A percentile compares a stretch with the other conserved stretches of the same genome.
These are phyloP conservation scores for Prunella strophiata DNA, from an alignment of 2,797 vertebrate genomes.

Conservation along the genomic window DNA sequence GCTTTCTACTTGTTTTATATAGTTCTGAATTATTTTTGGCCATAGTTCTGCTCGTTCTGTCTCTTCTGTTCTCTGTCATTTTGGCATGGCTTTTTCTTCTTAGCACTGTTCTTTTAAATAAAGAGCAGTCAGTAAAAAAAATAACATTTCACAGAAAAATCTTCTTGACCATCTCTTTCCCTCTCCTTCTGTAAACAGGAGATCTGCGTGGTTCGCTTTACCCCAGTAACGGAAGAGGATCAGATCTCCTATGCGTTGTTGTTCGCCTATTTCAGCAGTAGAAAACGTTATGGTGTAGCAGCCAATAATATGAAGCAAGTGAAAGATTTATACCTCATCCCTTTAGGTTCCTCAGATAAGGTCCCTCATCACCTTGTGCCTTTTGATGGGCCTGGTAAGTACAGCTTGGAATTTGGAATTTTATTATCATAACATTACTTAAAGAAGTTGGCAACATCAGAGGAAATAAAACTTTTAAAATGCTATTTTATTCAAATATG, in stretches of 20 bases:
- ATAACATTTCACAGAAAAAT: background rate
- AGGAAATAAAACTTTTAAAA: background rate
- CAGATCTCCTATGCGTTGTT: slow-evolving; percentile 96
- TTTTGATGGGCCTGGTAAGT: slow-evolving; percentile 97
- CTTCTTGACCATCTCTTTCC: background rate
- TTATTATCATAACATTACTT: fast-evolving
- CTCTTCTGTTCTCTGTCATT: background rate
- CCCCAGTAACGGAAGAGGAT: slow-evolving; percentile 96
- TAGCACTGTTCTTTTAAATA: background rate
- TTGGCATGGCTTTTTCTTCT: background rate
- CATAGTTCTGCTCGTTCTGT: background rate
- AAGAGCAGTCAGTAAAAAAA: background rate
- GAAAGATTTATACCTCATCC: slow-evolving; percentile 99
- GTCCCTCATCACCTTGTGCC: slow-evolving; percentile 98
- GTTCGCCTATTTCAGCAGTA: slow-evolving; percentile 98
- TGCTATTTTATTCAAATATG: background rate
- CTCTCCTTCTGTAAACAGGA: slow-evolving; percentile 80
- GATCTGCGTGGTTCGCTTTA: slow-evolving; percentile 95
- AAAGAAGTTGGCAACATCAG: no score
- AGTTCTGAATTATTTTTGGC: background rate
- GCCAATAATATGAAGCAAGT: slow-evolving; percentile 98
- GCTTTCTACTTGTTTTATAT: background rate
- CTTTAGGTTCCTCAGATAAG: slow-evolving; percentile 92
- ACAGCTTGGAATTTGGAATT: background rate
- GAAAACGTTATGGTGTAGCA: slow-evolving; percentile 94